These are phyloP conservation scores for Lordiphosa fenestrarum DNA, from an alignment of 2,888 invertebrate genomes.

Conservation along the genomic window DNA sequence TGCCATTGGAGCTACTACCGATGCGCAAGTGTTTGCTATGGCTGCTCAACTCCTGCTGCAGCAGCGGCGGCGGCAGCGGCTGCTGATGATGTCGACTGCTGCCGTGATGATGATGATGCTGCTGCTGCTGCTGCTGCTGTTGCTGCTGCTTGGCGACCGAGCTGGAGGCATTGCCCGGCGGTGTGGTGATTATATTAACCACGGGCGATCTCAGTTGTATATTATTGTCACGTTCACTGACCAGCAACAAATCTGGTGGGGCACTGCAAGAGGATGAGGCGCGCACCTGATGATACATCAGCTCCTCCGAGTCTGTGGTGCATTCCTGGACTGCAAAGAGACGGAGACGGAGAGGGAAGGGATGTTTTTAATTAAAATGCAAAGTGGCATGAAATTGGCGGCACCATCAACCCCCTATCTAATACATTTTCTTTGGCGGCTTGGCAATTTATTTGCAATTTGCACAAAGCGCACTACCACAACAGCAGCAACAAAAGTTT, in stretches of 20 bases:
- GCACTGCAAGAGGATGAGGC: conserved; percentile 85
- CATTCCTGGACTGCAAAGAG: conserved; percentile 83
- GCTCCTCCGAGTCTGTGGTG: conserved; percentile 86
- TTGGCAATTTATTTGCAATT: conserved; percentile 67
- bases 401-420: conserved; percentile 20
- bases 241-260: conserved; percentile 84
- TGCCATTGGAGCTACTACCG: conserved; percentile 53
- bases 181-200: conserved; percentile 77
- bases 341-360: conserved; percentile 10
- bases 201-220: conserved; percentile 77
- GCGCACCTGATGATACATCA: conserved; percentile 83
- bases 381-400: conserved; percentile 64
- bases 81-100: conserved; percentile 17
- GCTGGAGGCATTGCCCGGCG: conserved; percentile 63
- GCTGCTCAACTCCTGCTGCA: conserved; percentile 55
- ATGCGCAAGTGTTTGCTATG: conserved; percentile 67
- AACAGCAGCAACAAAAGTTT: conserved; percentile 34
- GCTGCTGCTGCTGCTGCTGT: conserved; percentile 20
- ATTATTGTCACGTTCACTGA: conserved; percentile 82
- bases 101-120: conserved; percentile 21
- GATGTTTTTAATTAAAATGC: conserved; percentile 67
- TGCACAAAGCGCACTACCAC: conserved; percentile 60
- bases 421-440: conserved; percentile 40
- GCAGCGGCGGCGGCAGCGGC: conserved; percentile 35
- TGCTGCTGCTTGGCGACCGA: conserved; percentile 44